Conservation (phyloP, 2,797 vertebrate genomes). For the Enoplosus armatus region DNA sequence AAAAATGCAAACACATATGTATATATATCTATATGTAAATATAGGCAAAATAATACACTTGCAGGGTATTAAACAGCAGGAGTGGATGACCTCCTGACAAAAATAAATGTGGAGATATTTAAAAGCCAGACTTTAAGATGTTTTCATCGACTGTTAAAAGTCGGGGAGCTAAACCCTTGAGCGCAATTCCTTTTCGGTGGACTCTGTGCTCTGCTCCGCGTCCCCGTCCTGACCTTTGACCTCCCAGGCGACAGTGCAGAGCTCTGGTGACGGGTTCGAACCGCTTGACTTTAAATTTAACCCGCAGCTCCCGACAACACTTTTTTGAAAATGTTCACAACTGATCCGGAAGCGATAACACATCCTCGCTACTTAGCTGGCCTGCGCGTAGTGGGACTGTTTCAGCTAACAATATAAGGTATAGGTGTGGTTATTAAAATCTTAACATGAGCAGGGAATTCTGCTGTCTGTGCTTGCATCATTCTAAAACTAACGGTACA, state of each 20-base stretch:
- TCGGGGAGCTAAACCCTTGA: background rate
- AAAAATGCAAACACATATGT: background rate
- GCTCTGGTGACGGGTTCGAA: conserved; percentile 8
- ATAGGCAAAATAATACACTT: background rate
- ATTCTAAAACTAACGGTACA: background rate
- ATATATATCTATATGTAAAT: background rate
- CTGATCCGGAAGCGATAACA: background rate
- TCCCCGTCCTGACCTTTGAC: conserved; percentile 24
- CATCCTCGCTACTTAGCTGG: background rate
- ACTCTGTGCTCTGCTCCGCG: background rate
- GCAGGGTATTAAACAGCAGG: background rate
- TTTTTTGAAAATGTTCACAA: background rate
- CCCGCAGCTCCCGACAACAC: background rate
- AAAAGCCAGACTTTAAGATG: background rate
- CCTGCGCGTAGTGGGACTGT: background rate
- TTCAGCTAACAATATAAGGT: background rate
- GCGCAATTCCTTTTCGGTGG: background rate
- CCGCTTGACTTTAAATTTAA: background rate
- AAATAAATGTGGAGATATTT: background rate
- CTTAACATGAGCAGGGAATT: no score
- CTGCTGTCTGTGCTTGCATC: no score
- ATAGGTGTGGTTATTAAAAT: no score
- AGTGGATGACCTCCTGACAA: background rate
- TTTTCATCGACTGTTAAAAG: background rate
- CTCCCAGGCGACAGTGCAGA: conserved; percentile 9